Percentiles rank a stretch among this genome's conserved stretches.
Conservation (phyloP, 2,113 vertebrate genomes). For the Tylochromis polylepis region DNA sequence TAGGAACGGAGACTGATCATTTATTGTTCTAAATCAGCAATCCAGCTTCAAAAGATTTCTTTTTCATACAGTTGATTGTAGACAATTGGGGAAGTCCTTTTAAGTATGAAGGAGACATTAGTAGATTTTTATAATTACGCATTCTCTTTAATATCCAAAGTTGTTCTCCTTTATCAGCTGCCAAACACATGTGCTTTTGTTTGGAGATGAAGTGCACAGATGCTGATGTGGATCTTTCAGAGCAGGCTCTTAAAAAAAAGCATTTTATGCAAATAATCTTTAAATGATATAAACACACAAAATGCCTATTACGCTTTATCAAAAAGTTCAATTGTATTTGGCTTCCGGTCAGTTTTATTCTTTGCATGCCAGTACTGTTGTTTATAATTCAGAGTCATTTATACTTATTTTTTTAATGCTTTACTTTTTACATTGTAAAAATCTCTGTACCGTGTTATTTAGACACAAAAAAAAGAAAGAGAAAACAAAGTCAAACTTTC, state of each 20-base stretch:
- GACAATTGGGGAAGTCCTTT: accelerated
- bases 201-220: neutral
- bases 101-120: neutral
- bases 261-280: neutral
- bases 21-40: neutral
- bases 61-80: neutral
- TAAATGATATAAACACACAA: neutral
- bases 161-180: neutral
- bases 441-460: neutral
- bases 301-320: neutral
- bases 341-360: neutral
- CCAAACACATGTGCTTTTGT: neutral
- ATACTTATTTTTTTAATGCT: neutral
- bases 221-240: neutral
- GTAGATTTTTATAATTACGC: neutral
- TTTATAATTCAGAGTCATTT: neutral
- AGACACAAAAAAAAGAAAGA: neutral
- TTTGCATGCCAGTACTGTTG: neutral
- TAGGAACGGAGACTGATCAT: neutral
- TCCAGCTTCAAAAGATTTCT: neutral
- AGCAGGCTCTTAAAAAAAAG: neutral
- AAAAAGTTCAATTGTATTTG: neutral
- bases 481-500: neutral
- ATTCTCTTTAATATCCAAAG: neutral
- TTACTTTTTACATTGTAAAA: neutral